Evolutionary conservation across 2,888 invertebrate genomes (phyloP).

Genomic region (Alviniconcha strummeri): DNA sequence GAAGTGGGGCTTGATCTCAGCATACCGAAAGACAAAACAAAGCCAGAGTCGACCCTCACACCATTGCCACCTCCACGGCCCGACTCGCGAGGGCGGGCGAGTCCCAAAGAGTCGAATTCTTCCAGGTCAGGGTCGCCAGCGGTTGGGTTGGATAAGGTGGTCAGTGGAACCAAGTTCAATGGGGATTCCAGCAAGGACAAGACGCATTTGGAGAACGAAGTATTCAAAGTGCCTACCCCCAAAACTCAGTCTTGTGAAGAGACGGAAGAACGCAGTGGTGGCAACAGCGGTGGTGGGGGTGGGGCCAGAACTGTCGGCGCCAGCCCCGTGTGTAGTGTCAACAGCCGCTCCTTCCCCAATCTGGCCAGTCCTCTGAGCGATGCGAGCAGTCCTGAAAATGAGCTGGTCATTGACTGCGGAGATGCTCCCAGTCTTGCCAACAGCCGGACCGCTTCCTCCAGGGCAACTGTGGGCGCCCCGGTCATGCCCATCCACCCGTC

Average conservation of each 20-base stretch:
- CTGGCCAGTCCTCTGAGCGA: conserved; percentile 61
- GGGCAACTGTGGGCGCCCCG: conserved; percentile 5
- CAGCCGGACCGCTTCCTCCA: conserved; percentile 23
- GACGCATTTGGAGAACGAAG: conserved; percentile 45
- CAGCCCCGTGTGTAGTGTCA: background rate
- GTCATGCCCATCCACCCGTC: conserved; percentile 9
- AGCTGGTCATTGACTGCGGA: conserved; percentile 72
- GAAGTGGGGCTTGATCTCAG: conserved; percentile 28
- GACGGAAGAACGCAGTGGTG: conserved; percentile 39
- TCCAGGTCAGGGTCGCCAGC: conserved; percentile 6
- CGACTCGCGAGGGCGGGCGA: conserved; percentile 1
- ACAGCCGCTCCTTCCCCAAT: conserved; percentile 12
- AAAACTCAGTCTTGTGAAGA: conserved; percentile 45
- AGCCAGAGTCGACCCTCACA: background rate
- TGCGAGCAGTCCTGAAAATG: conserved; percentile 71
- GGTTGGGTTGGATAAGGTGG: conserved; percentile 9
- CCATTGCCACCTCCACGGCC: background rate
- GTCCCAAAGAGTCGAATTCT: conserved; percentile 11
- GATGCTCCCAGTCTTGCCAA: conserved; percentile 39
- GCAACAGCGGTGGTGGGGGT: background rate
- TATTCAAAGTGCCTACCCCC: conserved; percentile 61
- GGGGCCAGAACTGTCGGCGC: background rate
- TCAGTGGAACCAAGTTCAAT: conserved; percentile 36
- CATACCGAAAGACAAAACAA: conserved; percentile 24
- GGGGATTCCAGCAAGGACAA: conserved; percentile 35